Base-by-base conservation (phyloP, 1,140 invertebrate species). In the Aphelenchoides avenae region DNA sequence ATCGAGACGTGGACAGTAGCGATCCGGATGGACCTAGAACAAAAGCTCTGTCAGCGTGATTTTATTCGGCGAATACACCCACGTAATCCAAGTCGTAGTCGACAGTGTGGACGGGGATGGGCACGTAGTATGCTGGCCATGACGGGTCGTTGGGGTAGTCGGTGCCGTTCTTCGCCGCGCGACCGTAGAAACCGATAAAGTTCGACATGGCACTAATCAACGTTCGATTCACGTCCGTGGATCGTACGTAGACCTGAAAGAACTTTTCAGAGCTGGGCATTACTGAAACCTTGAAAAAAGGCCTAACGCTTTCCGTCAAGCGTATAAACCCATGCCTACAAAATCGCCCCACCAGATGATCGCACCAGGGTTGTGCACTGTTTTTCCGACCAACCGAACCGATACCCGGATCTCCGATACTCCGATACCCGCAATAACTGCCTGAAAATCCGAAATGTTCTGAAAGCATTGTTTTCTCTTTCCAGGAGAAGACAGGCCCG, bases 151-250 rank as follows among this genome's bases (percentile, higher is more conserved):
- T 36, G 27, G 59, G 59, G 13, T 62, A 64, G 13, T 64, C 59
- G 0, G 18, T 33, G 5, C 18, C 48, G 15, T 30, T 0, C 4
- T 27, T 29, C 57, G 42, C 2, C n/a, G n/a, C n/a, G n/a, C 33
- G 29, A 9, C 40, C 56, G 20, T 62, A 61, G 30, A 61, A 64
- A 1, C 59, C 59, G 31, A 61, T 61, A n/a, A 61, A 39, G 20
- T 61, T 61, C 26, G 60, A 64, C 13, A 61, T 61, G 15, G 59
- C 59, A 44, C 59, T 61, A 36, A 30, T 61, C 30, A 61, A 30
- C 9, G 59, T 61, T 29, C 59, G 33, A 42, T 61, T 61, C 11
- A 53, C 29, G 29, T 61, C 59, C 11, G 59, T 61, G 27, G 37
- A 36, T 29, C 59, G 26, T 18, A 61, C 44, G 44, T 61, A 61